Evolutionary conservation across 2,113 vertebrate species (phyloP).

Genomic region (Periophthalmodon schlosseri): DNA sequence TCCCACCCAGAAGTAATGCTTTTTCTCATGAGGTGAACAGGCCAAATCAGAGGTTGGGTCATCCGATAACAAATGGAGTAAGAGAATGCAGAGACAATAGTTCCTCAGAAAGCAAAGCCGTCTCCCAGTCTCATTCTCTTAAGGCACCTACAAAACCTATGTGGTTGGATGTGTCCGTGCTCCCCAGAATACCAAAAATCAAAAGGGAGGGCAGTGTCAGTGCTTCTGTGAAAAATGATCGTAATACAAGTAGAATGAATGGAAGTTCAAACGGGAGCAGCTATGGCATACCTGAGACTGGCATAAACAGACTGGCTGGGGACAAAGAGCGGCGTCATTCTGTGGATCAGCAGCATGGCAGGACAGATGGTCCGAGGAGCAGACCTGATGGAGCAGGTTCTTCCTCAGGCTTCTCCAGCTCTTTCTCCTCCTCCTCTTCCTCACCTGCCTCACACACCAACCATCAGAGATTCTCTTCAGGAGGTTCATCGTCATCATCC

Average conservation of each 20-base stretch:
- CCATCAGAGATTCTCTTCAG: slow-evolving; percentile 44
- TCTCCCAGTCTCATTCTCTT: slow-evolving; percentile 35
- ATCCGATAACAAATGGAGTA: slow-evolving; percentile 47
- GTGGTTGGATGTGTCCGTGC: slow-evolving; percentile 83
- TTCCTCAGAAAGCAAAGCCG: slow-evolving; percentile 49
- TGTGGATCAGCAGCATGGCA: slow-evolving; percentile 66
- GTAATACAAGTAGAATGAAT: slow-evolving; percentile 17
- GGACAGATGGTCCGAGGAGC: slow-evolving; percentile 66
- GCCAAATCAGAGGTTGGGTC: slow-evolving; percentile 42
- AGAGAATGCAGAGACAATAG: slow-evolving; percentile 6
- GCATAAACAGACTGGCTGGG: slow-evolving; percentile 84
- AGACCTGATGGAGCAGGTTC: slow-evolving; percentile 35
- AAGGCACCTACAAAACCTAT: slow-evolving; percentile 74
- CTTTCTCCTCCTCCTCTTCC: slow-evolving; percentile 38
- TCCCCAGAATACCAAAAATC: slow-evolving; percentile 95
- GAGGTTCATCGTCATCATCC: slow-evolving; percentile 30
- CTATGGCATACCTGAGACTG: slow-evolving; percentile 76
- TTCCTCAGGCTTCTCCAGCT: slow-evolving; percentile 65
- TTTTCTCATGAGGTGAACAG: slow-evolving; percentile 52
- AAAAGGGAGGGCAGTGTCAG: slow-evolving; percentile 73
- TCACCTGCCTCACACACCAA: slow-evolving; percentile 41
- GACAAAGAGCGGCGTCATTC: slow-evolving; percentile 75
- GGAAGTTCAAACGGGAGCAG: slow-evolving; percentile 15
- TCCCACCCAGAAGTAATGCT: slow-evolving; percentile 24
- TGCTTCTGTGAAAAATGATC: slow-evolving; percentile 38